Evolutionary conservation across 2,797 vertebrate species (phyloP).

Genomic region (Prionace glauca): DNA sequence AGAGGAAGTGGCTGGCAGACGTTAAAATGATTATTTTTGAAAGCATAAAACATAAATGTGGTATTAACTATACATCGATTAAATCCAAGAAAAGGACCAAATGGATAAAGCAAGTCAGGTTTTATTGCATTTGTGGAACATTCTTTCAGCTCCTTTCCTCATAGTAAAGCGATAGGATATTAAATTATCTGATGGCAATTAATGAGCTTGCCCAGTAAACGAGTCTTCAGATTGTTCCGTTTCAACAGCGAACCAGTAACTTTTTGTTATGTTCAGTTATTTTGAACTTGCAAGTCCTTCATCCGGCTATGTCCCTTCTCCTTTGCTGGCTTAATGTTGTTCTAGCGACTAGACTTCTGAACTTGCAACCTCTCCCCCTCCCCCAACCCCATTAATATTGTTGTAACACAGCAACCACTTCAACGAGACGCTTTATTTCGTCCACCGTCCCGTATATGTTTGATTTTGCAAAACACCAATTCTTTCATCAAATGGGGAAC

Average conservation of each 20-base stretch:
- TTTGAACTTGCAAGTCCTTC: neutral
- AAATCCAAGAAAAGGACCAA: neutral
- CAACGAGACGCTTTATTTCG: neutral
- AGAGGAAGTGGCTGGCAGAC: neutral
- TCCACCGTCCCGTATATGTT: neutral
- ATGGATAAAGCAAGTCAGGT: neutral
- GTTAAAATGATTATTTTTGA: neutral
- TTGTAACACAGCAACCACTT: neutral
- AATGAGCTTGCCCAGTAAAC: neutral
- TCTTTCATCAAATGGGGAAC: conserved; percentile 40
- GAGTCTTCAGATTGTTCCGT: neutral
- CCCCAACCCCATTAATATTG: neutral
- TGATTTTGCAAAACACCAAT: neutral
- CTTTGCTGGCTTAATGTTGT: neutral
- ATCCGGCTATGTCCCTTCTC: neutral
- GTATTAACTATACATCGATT: neutral
- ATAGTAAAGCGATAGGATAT: neutral
- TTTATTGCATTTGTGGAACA: neutral
- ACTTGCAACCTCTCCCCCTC: neutral
- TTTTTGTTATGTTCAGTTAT: neutral
- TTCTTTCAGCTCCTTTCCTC: neutral
- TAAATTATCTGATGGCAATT: neutral
- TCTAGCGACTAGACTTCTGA: conserved; percentile 24
- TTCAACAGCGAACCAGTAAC: neutral
- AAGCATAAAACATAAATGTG: neutral